phyloP scores from a whole-genome alignment of 2,888 invertebrate genomes.

The Argyresthia goedartella region DNA sequence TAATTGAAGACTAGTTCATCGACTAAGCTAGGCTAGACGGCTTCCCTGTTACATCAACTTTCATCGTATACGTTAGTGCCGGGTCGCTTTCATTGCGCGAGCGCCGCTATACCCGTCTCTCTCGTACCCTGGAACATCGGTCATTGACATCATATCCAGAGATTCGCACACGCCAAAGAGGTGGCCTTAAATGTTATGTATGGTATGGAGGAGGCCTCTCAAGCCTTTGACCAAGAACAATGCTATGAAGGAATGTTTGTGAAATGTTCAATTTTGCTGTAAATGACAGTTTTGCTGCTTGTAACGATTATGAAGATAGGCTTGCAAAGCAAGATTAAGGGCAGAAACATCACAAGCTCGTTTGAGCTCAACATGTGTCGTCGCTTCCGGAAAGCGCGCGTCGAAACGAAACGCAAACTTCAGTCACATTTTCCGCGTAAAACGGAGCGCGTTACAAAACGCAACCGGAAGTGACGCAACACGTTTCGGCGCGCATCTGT shows the following conservation, averaged over 20 bases:
- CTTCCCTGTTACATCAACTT: constrained; percentile 27
- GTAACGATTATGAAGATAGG: too few species aligned
- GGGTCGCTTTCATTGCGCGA: constrained; percentile 63
- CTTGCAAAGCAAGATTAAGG: too few species aligned
- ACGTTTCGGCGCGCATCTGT: constrained; percentile 67
- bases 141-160: constrained; percentile 49
- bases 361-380: too few species aligned
- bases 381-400: too few species aligned
- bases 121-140: constrained; percentile 47
- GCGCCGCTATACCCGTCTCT: constrained; percentile 36
- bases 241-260: too few species aligned
- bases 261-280: too few species aligned
- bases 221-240: too few species aligned
- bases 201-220: neutral
- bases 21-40: neutral
- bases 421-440: constrained; percentile 20
- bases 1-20: neutral
- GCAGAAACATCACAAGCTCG: too few species aligned
- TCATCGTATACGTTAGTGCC: constrained; percentile 43
- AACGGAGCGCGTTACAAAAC: constrained; percentile 44
- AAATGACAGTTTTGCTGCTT: too few species aligned
- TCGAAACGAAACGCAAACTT: too few species aligned
- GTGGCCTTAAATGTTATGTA: constrained; percentile 1
- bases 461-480: constrained; percentile 66
- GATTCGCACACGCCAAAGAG: constrained; percentile 25